phyloP scores from a whole-genome alignment of 2,113 vertebrate species.

The Oreocharis arfaki region DNA sequence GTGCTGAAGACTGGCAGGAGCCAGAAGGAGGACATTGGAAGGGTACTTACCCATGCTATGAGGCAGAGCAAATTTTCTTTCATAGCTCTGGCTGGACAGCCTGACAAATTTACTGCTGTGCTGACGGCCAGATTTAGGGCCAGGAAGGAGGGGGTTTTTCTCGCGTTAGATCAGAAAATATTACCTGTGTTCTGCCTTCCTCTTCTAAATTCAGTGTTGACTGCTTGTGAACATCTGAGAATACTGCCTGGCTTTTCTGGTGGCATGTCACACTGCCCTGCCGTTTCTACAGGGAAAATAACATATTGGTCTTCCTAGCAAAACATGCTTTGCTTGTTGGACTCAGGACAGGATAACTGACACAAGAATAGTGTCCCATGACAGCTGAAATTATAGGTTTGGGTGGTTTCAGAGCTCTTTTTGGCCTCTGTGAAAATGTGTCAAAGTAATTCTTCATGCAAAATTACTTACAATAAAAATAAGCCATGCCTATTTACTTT shows the following conservation, averaged over 20 bases:
- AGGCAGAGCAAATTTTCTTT: background rate
- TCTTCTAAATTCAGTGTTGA: background rate
- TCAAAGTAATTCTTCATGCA: background rate
- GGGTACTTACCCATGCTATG: background rate
- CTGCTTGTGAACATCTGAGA: background rate
- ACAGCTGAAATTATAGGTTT: rapidly evolving
- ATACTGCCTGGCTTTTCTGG: background rate
- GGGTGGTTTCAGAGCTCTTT: background rate
- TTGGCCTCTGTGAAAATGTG: background rate
- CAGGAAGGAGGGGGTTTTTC: background rate
- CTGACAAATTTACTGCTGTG: background rate
- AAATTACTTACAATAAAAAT: background rate
- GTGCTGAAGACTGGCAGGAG: background rate
- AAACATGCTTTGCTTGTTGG: background rate
- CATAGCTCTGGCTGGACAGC: background rate
- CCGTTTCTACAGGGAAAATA: background rate
- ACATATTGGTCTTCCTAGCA: background rate
- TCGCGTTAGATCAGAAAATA: background rate
- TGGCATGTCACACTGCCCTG: background rate
- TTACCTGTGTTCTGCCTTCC: background rate
- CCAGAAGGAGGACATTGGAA: background rate
- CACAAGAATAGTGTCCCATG: background rate
- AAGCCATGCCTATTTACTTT: background rate
- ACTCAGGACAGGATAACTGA: background rate
- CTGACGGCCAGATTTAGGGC: background rate